Percentiles rank a stretch among this genome's conserved stretches.
phyloP scores from a whole-genome alignment of 1,140 invertebrate species.

The Glomeris maerens region DNA sequence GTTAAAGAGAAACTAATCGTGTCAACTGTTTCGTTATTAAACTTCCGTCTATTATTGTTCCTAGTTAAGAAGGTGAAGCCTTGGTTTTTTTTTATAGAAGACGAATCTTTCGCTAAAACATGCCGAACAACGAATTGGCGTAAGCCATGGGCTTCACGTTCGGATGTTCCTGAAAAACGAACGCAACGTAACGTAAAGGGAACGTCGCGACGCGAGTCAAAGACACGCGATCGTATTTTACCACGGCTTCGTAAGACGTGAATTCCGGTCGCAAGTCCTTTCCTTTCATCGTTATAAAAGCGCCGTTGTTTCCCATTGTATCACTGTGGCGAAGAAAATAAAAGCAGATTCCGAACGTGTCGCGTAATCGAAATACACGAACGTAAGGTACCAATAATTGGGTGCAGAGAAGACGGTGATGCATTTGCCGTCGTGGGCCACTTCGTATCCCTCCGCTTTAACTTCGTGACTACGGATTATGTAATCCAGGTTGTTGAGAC shows the following conservation, averaged over 20 bases:
- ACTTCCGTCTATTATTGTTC: no score
- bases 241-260: constrained; percentile 84
- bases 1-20: no score
- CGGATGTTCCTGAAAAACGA: constrained; percentile 73
- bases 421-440: constrained; percentile 83
- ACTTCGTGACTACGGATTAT: constrained; percentile 96
- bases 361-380: neutral
- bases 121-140: constrained; percentile 55
- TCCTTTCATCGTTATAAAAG: constrained; percentile 88
- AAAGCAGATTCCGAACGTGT: neutral
- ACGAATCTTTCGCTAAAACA: constrained; percentile 30
- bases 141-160: constrained; percentile 93
- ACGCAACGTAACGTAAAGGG: neutral
- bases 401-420: constrained; percentile 96
- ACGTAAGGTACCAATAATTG: constrained; percentile 77
- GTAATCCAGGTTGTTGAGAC: constrained; percentile 77
- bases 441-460: constrained; percentile 89
- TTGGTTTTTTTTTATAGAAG: no score
- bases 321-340: constrained; percentile 52
- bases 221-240: no score
- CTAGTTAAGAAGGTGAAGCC: no score
- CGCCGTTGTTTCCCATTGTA: constrained; percentile 95
- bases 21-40: no score
- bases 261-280: constrained; percentile 80
- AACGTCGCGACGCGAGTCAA: constrained; percentile 18